Base-by-base conservation (phyloP, 1,140 invertebrate species). In the Globodera rostochiensis region DNA sequence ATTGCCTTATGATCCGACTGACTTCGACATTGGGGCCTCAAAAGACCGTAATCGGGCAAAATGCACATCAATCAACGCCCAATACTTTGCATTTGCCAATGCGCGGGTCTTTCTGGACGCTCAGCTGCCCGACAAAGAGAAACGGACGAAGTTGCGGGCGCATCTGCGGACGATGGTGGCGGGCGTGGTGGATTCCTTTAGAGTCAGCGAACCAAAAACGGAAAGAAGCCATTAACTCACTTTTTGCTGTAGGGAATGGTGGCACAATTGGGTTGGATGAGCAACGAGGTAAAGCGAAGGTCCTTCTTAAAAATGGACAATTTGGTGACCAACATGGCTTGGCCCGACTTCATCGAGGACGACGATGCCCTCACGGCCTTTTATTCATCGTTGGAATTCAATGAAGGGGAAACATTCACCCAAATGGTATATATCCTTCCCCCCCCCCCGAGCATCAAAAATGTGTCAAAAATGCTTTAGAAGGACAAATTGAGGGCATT, bases 261-360 rank as follows among this genome's bases (percentile, higher is more conserved):
- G 49, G 87, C 86, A 74, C 80, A 84, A 74, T 75, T 88, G 45
- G 50, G 69, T 50, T 88, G 87, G 87, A 88, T 88, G 87, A 80
- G 73, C 13, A 46, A 21, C 25, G 70, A 74, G 36, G 82, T 80
- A 15, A 88, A 88, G 73, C 50, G 74, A n/a, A 80, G 80, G 45
- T 84, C 87, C 15, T 88, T 88, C 69, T 50, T 57, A 2, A 88
- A 88, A 78, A 88, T 88, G 50, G 73, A 86, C 19, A 75, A 75
- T 75, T 76, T 88, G 8, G 86, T 88, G 6, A 83, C 78, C 64
- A 88, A 88, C 83, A 80, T 88, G 60, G 87, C 86, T n/a, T 88
- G 84, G 69, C 87, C 87, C 19, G 87, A 88, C 66, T 87, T 79
- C 49, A 81, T 88, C 64, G 79, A 81, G 21, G 86, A 88, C 74